Percentiles rank a stretch among this genome's conserved stretches.
Conservation (phyloP, 2,888 invertebrate species). For the Lochmaea capreae region DNA sequence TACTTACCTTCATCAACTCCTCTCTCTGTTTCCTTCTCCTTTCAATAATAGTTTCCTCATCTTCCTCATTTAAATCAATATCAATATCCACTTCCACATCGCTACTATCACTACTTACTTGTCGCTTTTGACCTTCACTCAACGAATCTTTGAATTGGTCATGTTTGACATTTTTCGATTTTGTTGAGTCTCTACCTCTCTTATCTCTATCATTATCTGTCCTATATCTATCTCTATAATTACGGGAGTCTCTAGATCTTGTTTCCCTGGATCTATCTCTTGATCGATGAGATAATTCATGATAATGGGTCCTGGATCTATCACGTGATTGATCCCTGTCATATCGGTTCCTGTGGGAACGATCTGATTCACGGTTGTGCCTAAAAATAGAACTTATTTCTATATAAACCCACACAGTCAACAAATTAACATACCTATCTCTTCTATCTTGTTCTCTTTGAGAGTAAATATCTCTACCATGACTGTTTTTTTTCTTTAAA, state of each 20-base stretch:
- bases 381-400: slow-evolving; percentile 31
- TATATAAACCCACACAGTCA: not conserved
- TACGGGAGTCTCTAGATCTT: slow-evolving; percentile 58
- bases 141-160: slow-evolving; percentile 79
- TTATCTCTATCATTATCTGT: slow-evolving; percentile 59
- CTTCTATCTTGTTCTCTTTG: slow-evolving; percentile 40
- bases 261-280: slow-evolving; percentile 57
- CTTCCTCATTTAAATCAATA: slow-evolving; percentile 85
- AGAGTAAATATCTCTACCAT: slow-evolving; percentile 29
- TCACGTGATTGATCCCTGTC: slow-evolving; percentile 57
- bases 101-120: slow-evolving; percentile 78
- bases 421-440: slow-evolving; percentile 22
- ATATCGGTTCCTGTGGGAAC: slow-evolving; percentile 59
- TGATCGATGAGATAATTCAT: slow-evolving; percentile 52
- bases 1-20: slow-evolving; percentile 82
- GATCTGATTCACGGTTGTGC: slow-evolving; percentile 46
- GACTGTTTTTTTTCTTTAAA: slow-evolving; percentile 38
- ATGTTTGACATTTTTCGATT: slow-evolving; percentile 60
- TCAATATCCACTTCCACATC: slow-evolving; percentile 81
- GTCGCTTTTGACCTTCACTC: slow-evolving; percentile 82
- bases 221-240: slow-evolving; percentile 45
- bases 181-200: slow-evolving; percentile 60
- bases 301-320: slow-evolving; percentile 44
- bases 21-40: slow-evolving; percentile 87
- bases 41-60: slow-evolving; percentile 94